These are phyloP conservation scores for Potorous gilbertii DNA, from an alignment of 2,797 vertebrate species.

Conservation along the genomic window DNA sequence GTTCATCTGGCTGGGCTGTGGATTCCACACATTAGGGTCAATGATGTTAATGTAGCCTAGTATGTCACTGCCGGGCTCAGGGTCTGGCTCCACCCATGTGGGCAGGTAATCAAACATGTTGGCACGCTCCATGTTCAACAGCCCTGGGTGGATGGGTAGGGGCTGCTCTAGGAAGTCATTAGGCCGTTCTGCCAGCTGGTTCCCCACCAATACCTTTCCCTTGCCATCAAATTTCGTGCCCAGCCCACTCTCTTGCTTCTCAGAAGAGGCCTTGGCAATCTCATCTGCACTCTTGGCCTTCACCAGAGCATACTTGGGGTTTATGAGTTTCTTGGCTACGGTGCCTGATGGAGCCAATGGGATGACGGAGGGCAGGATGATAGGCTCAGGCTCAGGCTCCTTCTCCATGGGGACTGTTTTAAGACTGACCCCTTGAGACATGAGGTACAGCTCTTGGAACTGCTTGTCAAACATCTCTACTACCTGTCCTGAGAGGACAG, in stretches of 20 bases:
- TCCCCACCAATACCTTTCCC: constrained; percentile 45
- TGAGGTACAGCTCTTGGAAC: constrained; percentile 91
- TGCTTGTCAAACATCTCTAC: constrained; percentile 93
- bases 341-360: constrained; percentile 82
- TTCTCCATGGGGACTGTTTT: constrained; percentile 86
- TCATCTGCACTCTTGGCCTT: constrained; percentile 83
- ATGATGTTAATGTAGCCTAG: constrained; percentile 96
- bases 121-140: constrained; percentile 91
- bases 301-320: constrained; percentile 94
- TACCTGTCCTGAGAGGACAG: constrained; percentile 93
- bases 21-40: constrained; percentile 88
- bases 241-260: constrained; percentile 70
- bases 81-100: constrained; percentile 96
- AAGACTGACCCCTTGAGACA: constrained; percentile 90
- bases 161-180: constrained; percentile 72
- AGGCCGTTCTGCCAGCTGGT: constrained; percentile 61
- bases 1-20: constrained; percentile 90
- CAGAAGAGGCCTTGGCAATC: constrained; percentile 82
- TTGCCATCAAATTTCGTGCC: constrained; percentile 70
- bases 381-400: constrained; percentile 87
- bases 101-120: constrained; percentile 94
- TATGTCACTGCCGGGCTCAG: constrained; percentile 93
- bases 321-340: constrained; percentile 91
- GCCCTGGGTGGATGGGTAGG: constrained; percentile 89
- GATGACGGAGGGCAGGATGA: constrained; percentile 75